Base-by-base conservation (phyloP, 1,140 invertebrate species). In the Cydia splendana region DNA sequence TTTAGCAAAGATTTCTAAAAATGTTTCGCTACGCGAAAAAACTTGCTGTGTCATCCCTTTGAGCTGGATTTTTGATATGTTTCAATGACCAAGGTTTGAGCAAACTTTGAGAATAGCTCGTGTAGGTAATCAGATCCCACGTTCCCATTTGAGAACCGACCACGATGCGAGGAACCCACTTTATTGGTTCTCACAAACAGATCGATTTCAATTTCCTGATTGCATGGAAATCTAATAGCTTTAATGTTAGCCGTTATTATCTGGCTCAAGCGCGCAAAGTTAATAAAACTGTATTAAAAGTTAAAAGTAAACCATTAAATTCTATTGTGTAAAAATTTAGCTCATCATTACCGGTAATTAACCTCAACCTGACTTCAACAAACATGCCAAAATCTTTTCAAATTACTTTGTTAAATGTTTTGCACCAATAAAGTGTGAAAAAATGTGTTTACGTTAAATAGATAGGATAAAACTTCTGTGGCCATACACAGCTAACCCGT, bases 181-280 rank as follows among this genome's bases (percentile, higher is more conserved):
- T 71, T 42, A 71, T 71, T n/a, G 2, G 30, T 71, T 71, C 67
- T 71, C 67, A 71, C 67, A 38, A 45, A 71, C 28, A 5, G 65
- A 71, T 71, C 34, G 67, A 42, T 69, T 69, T 69, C 65, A 65
- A 28, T 69, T 34, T 34, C 28, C 65, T 18, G 28, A 71, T 18
- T 20, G 67, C n/a, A 71, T 38, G 34, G 30, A n/a, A 69, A 71
- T 71, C 18, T 24, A 62, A 62, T 62, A 62, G 15, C 51, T 18
- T 53, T 7, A 62, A 62, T 24, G 20, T 62, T 62, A 24, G 20
- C 15, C 57, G 18, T 24, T 24, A 9, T 53, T 53, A 53, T 53
- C n/a, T 18, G 15, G 12, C 51, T 53, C n/a, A n/a, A 53, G 51
- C 51, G 51, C 13, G n/a, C 15, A 53, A 53, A 18, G 18, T 7